phyloP scores from a whole-genome alignment of 2,888 invertebrate species.

The Drosophila picticornis region DNA sequence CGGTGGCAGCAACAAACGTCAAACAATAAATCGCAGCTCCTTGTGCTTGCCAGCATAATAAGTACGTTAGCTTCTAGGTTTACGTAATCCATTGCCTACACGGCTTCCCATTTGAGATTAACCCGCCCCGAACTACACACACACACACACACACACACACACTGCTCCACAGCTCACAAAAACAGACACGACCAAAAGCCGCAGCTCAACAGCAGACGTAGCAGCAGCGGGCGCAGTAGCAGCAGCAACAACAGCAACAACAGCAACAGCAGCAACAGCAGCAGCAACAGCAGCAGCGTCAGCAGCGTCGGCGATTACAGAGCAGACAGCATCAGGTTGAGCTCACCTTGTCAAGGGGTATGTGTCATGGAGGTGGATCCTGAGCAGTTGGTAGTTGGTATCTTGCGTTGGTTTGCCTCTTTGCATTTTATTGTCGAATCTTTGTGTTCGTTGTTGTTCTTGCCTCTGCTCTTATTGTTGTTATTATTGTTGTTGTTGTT shows the following conservation, averaged over 20 bases:
- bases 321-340: slow-evolving; percentile 77
- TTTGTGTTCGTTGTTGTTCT: slow-evolving; percentile 51
- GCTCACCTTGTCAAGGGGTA: slow-evolving; percentile 59
- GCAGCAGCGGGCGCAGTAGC: background rate
- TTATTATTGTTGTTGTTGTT: slow-evolving; percentile 15
- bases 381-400: slow-evolving; percentile 7
- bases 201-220: slow-evolving; percentile 22
- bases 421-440: slow-evolving; percentile 76
- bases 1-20: slow-evolving; percentile 68
- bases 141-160: slow-evolving; percentile 11
- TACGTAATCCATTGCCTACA: slow-evolving; percentile 72
- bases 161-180: slow-evolving; percentile 3
- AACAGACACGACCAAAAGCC: slow-evolving; percentile 19
- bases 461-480: slow-evolving; percentile 32
- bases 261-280: slow-evolving; percentile 10
- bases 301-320: slow-evolving; percentile 52
- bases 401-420: slow-evolving; percentile 44
- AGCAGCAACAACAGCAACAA: background rate
- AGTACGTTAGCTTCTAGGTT: slow-evolving; percentile 72
- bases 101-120: slow-evolving; percentile 55
- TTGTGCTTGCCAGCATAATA: slow-evolving; percentile 80
- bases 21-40: slow-evolving; percentile 80
- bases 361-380: background rate
- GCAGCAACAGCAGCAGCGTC: slow-evolving; percentile 1
- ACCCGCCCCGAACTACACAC: slow-evolving; percentile 57